These are phyloP conservation scores for Myxocyprinus asiaticus DNA, from an alignment of 2,113 vertebrate species.

Conservation along the genomic window DNA sequence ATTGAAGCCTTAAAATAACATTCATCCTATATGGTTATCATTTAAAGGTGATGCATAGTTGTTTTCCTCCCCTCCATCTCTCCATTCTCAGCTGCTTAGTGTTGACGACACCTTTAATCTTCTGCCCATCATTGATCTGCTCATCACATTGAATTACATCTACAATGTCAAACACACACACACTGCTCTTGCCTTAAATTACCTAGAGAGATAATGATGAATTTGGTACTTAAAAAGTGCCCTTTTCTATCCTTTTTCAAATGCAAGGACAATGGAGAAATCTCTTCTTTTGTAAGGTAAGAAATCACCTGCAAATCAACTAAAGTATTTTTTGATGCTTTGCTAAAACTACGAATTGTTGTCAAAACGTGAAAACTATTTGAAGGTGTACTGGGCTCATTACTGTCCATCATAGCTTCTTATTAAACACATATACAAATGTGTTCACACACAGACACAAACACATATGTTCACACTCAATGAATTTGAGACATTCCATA, in stretches of 20 bases:
- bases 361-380: too few species aligned
- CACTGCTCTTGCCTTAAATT: not conserved
- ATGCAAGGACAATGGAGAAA: not conserved
- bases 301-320: not conserved
- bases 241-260: not conserved
- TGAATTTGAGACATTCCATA: too few species aligned
- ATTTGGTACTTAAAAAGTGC: not conserved
- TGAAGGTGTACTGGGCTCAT: too few species aligned
- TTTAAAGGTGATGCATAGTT: not conserved
- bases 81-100: slow-evolving; percentile 6
- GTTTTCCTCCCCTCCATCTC: not conserved
- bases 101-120: slow-evolving; percentile 40
- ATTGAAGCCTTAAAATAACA: not conserved
- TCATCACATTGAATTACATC: not conserved
- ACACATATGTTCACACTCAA: too few species aligned
- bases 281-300: slow-evolving; percentile 8
- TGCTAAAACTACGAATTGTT: too few species aligned
- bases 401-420: too few species aligned
- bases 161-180: not conserved
- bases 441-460: too few species aligned
- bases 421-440: too few species aligned
- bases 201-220: not conserved
- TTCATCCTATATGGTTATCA: not conserved
- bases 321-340: not conserved
- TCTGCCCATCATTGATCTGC: not conserved